phyloP scores from a whole-genome alignment of 2,888 invertebrate genomes.

The Metopia argyrocephala region DNA sequence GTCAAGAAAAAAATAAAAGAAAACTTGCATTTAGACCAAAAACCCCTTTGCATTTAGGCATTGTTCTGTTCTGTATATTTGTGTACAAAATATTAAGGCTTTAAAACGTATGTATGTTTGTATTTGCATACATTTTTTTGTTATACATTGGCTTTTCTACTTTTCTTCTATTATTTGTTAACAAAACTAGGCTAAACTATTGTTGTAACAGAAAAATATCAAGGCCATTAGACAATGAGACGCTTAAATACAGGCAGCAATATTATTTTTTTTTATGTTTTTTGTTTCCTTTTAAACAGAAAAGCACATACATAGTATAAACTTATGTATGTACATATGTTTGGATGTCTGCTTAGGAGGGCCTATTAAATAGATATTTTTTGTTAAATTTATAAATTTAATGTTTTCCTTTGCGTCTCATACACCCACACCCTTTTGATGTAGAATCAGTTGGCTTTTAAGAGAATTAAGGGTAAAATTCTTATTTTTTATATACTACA shows the following conservation, averaged over 20 bases:
- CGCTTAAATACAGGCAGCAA: constrained; percentile 26
- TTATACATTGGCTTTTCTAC: not conserved
- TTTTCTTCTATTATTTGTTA: not conserved
- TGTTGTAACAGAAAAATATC: constrained; percentile 51
- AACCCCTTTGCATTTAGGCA: not conserved
- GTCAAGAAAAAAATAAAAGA: not conserved
- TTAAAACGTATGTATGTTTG: not conserved
- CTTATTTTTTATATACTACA: not conserved
- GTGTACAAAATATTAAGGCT: not conserved
- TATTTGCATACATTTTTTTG: not conserved
- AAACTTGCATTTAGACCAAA: not conserved
- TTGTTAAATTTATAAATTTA: constrained; percentile 7
- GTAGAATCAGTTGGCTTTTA: not conserved
- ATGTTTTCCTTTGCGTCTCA: not conserved
- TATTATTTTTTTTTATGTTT: not conserved
- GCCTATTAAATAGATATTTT: too few relatives aligned
- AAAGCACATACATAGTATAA: too few relatives aligned
- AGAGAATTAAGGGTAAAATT: constrained; percentile 30
- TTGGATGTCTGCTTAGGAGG: too few relatives aligned
- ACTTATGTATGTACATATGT: too few relatives aligned
- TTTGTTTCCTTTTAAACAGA: constrained; percentile 1
- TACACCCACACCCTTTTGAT: constrained; percentile 2
- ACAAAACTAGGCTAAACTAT: constrained; percentile 57
- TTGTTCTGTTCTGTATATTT: not conserved
- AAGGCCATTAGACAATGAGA: constrained; percentile 65